Percentiles rank a stretch among this genome's conserved stretches.
These are phyloP conservation scores for Sakesphorus luctuosus DNA, from an alignment of 2,113 vertebrate species.

Conservation along the genomic window DNA sequence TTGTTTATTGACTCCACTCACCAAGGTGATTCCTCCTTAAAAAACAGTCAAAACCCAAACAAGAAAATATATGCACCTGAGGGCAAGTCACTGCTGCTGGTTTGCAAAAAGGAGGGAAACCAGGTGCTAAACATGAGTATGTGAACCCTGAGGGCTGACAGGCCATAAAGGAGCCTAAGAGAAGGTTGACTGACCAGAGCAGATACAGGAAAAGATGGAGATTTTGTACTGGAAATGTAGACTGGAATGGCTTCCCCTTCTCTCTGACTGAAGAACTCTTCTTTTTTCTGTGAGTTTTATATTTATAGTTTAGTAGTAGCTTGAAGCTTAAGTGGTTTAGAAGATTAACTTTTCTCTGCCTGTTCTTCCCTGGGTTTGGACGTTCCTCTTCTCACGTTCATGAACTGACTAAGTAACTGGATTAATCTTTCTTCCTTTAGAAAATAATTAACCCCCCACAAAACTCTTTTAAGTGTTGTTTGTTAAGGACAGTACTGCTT, in stretches of 20 bases:
- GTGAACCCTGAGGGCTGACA: accelerated
- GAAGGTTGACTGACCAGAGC: background rate
- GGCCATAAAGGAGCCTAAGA: accelerated
- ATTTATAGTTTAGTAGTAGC: background rate
- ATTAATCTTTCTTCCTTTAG: background rate
- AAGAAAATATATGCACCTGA: background rate
- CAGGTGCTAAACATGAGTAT: background rate
- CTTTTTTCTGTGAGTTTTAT: background rate
- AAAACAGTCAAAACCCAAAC: background rate
- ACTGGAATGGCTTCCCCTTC: background rate
- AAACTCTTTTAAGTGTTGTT: background rate
- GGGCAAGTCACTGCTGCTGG: background rate
- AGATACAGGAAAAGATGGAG: too few species aligned
- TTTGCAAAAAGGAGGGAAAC: background rate
- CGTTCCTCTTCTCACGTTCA: background rate
- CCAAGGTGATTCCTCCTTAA: background rate
- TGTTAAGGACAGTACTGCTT: background rate
- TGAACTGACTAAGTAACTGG: background rate
- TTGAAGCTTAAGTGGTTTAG: background rate
- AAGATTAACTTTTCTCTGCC: background rate
- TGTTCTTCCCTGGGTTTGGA: background rate
- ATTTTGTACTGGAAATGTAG: background rate
- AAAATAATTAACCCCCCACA: background rate
- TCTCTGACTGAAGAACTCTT: accelerated
- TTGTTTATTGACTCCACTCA: background rate